A percentile compares a stretch with the other conserved stretches of the same genome.
Conservation (phyloP, 2,113 vertebrate species). For the Tauraco erythrolophus region DNA sequence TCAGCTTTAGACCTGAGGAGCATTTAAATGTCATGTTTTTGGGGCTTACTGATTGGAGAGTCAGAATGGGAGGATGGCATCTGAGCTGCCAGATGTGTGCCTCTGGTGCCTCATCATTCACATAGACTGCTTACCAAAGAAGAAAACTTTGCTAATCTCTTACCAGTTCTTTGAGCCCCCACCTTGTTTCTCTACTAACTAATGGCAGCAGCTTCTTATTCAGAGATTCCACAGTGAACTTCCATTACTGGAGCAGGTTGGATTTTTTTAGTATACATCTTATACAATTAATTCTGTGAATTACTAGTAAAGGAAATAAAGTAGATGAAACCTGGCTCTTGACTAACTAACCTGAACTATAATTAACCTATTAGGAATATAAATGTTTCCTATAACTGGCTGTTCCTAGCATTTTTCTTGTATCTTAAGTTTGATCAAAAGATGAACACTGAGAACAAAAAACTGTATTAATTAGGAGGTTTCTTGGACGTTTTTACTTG, state of each 20-base stretch:
- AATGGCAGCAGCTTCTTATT: not conserved
- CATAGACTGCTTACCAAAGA: not conserved
- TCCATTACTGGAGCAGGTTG: not conserved
- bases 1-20: not conserved
- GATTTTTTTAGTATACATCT: not conserved
- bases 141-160: not conserved
- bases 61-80: not conserved
- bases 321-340: not conserved
- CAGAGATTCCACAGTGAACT: accelerated
- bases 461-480: no score
- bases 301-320: not conserved
- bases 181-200: not conserved
- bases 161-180: not conserved
- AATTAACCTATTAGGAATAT: not conserved
- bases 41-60: not conserved
- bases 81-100: not conserved
- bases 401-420: not conserved
- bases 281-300: not conserved
- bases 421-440: not conserved
- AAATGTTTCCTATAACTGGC: not conserved
- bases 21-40: accelerated
- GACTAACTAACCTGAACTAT: not conserved
- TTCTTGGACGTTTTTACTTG: not conserved
- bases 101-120: not conserved
- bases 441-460: not conserved